These are phyloP conservation scores for Reticulitermes lucifugus DNA, from an alignment of 2,888 invertebrate species.

Conservation along the genomic window DNA sequence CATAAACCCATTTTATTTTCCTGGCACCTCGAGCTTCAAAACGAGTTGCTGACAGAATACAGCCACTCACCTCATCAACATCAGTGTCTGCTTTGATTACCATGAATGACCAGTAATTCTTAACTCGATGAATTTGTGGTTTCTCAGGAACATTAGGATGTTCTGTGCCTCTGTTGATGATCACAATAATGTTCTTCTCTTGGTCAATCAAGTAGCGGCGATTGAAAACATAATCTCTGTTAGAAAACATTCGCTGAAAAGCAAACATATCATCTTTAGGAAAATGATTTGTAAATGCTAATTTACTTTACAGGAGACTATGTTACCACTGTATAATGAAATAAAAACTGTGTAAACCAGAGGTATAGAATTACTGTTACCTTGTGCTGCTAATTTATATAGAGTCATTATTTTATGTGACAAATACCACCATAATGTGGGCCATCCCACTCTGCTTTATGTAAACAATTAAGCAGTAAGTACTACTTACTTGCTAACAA, in stretches of 20 bases:
- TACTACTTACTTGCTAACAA: too few relatives aligned
- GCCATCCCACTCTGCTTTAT: too few relatives aligned
- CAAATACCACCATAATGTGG: too few relatives aligned
- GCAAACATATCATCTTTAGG: not conserved
- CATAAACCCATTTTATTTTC: too few relatives aligned
- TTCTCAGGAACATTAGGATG: conserved; percentile 78
- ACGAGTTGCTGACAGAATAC: not conserved
- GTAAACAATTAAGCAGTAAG: too few relatives aligned
- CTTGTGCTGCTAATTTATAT: too few relatives aligned
- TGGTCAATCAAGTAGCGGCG: conserved; percentile 72
- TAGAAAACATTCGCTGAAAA: conserved; percentile 79
- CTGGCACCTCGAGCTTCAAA: not conserved
- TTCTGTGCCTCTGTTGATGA: conserved; percentile 76
- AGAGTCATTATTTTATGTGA: too few relatives aligned
- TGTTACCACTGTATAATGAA: too few relatives aligned
- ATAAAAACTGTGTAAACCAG: too few relatives aligned
- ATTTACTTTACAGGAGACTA: too few relatives aligned
- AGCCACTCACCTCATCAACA: conserved; percentile 64
- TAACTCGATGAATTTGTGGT: conserved; percentile 77
- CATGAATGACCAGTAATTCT: conserved; percentile 89
- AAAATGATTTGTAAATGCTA: not conserved
- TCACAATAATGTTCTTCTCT: conserved; percentile 70
- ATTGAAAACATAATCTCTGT: conserved; percentile 88
- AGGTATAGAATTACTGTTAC: too few relatives aligned
- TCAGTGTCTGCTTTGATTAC: conserved; percentile 79